These are phyloP conservation scores for Steinernema feltiae DNA, from an alignment of 1,140 invertebrate genomes.

Conservation along the genomic window DNA sequence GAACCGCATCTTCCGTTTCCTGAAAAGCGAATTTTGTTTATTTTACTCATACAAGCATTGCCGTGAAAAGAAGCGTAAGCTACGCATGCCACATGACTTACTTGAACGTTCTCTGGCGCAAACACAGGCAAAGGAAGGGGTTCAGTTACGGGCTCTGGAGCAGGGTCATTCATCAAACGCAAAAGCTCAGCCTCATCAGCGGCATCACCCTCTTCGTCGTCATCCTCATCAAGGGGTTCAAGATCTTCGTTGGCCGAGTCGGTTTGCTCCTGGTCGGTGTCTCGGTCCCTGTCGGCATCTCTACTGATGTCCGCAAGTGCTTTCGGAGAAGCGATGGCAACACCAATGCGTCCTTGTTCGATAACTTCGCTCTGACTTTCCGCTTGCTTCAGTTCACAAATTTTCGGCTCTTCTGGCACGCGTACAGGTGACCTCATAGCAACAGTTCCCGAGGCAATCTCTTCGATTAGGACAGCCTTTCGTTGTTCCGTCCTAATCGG, in stretches of 20 bases:
- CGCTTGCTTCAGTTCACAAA: neutral
- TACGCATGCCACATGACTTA: neutral
- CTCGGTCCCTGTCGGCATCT: too few relatives aligned
- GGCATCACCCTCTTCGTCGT: neutral
- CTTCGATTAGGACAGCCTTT: too few relatives aligned
- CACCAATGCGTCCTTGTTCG: neutral
- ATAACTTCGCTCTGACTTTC: neutral
- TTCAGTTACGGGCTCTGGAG: too few relatives aligned
- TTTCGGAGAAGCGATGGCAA: too few relatives aligned
- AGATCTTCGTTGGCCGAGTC: neutral
- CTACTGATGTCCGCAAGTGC: too few relatives aligned
- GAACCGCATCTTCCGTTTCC: slow-evolving; percentile 3
- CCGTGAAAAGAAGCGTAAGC: neutral
- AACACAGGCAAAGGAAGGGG: too few relatives aligned
- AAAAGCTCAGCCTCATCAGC: neutral
- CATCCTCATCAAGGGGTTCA: neutral
- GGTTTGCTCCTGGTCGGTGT: neutral
- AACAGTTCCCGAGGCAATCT: too few relatives aligned
- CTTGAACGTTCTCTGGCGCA: neutral
- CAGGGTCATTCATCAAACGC: too few relatives aligned
- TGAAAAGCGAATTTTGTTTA: neutral
- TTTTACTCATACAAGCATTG: neutral
- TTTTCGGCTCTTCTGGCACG: too few relatives aligned
- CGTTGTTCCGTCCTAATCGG: too few relatives aligned
- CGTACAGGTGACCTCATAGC: too few relatives aligned